These are phyloP conservation scores for Gonatopus flavifemur DNA, from an alignment of 1,140 invertebrate genomes.

Conservation along the genomic window DNA sequence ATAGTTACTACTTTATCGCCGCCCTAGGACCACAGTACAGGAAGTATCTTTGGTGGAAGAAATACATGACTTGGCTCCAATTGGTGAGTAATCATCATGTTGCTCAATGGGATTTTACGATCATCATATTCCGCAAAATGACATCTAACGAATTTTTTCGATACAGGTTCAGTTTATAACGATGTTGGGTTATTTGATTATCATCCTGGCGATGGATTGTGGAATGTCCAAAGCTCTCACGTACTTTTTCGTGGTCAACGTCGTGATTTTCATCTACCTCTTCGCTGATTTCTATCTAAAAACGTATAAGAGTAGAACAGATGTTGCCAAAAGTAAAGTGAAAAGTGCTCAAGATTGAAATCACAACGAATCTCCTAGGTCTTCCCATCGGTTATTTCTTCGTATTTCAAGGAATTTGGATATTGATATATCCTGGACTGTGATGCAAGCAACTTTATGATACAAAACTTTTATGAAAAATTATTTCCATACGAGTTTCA, in stretches of 20 bases:
- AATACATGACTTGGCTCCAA: slow-evolving; percentile 76
- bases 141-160: background rate
- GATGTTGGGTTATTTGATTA: slow-evolving; percentile 58
- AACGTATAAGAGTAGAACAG: slow-evolving; percentile 61
- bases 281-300: slow-evolving; percentile 64
- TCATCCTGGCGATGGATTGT: slow-evolving; percentile 61
- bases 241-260: slow-evolving; percentile 64
- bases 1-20: slow-evolving; percentile 73
- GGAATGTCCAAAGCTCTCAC: slow-evolving; percentile 60
- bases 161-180: slow-evolving; percentile 61
- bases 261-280: slow-evolving; percentile 61
- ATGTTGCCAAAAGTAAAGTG: too few species aligned
- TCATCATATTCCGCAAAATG: background rate
- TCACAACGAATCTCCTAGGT: too few species aligned
- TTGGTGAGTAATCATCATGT: slow-evolving; percentile 63
- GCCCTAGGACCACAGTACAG: slow-evolving; percentile 69
- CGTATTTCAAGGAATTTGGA: too few species aligned
- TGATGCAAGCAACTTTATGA: too few species aligned
- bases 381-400: too few species aligned
- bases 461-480: too few species aligned
- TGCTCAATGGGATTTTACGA: background rate
- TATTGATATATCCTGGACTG: too few species aligned
- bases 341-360: too few species aligned
- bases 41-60: slow-evolving; percentile 81
- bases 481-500: too few species aligned